Percentiles rank a stretch among this genome's conserved stretches.
These are phyloP conservation scores for Sander lucioperca DNA, from an alignment of 2,113 vertebrate genomes.

Conservation along the genomic window DNA sequence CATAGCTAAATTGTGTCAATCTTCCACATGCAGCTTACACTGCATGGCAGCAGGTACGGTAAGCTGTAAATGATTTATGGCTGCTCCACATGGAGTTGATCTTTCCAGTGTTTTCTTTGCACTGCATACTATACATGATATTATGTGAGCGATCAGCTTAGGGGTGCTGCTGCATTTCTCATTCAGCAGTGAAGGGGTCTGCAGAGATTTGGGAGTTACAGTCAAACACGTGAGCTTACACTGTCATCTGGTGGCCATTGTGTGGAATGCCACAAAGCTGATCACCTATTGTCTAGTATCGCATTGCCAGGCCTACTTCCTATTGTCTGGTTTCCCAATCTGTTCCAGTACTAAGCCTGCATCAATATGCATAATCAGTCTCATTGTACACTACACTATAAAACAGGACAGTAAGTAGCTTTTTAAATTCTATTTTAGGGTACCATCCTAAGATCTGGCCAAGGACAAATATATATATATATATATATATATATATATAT, in stretches of 20 bases:
- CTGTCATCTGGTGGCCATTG: conserved; percentile 47
- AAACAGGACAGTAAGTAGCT: background rate
- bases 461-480: background rate
- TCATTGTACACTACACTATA: background rate
- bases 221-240: background rate
- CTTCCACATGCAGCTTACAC: background rate
- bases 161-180: conserved; percentile 30
- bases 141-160: conserved; percentile 3
- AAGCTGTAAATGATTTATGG: conserved; percentile 5
- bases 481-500: too few relatives aligned
- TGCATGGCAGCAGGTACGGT: background rate
- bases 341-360: background rate
- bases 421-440: background rate
- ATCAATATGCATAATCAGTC: background rate
- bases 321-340: conserved; percentile 7
- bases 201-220: conserved; percentile 29
- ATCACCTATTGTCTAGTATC: too few relatives aligned
- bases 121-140: conserved; percentile 4
- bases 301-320: too few relatives aligned
- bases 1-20: background rate
- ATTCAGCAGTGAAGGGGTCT: conserved; percentile 28
- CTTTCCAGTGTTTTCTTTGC: conserved; percentile 4
- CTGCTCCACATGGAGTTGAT: background rate
- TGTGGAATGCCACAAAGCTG: background rate
- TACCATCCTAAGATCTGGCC: background rate